These are phyloP conservation scores for Pedetes capensis DNA, from an alignment of 2,113 vertebrate genomes.

Conservation along the genomic window DNA sequence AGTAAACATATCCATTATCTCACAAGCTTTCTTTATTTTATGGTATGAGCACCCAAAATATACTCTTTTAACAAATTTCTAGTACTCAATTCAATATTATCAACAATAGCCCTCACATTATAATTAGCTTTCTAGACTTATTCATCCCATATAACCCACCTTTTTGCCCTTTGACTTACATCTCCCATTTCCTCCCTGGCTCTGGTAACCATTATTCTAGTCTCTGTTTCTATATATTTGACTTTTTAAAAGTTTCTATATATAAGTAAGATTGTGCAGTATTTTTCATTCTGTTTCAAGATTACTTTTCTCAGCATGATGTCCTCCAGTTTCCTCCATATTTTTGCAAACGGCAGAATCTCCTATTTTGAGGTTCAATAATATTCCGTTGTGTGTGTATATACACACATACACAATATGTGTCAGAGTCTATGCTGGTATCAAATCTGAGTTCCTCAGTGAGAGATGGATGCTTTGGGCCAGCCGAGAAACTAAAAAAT, in stretches of 20 bases:
- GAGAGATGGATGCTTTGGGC: no score
- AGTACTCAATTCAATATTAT: not conserved
- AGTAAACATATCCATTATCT: not conserved
- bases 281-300: not conserved
- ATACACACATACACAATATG: not conserved
- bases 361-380: not conserved
- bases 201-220: not conserved
- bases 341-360: not conserved
- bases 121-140: not conserved
- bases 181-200: not conserved
- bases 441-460: no score
- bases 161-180: not conserved
- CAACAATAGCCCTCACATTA: not conserved
- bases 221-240: not conserved
- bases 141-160: not conserved
- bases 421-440: no score
- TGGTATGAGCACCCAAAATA: not conserved
- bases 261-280: not conserved
- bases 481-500: no score
- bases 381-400: not conserved
- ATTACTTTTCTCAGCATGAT: not conserved
- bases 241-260: not conserved
- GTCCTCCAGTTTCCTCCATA: not conserved
- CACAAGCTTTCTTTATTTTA: not conserved
- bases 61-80: not conserved